Evolutionary conservation across 2,113 vertebrate genomes (phyloP).

Genomic region (Tenebrosternarchus preto): DNA sequence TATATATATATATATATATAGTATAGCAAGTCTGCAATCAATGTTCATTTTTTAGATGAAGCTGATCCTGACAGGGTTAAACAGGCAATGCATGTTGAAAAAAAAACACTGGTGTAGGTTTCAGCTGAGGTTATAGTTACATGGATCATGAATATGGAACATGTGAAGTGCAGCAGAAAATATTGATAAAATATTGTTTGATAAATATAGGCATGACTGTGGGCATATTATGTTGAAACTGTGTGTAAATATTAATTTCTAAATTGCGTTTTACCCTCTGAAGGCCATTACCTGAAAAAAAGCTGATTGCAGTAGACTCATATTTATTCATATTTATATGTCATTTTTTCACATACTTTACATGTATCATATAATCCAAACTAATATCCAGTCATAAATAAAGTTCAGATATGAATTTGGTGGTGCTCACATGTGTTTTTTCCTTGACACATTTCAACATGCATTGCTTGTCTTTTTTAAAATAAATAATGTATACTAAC

Average conservation of each 20-base stretch:
- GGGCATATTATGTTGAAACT: neutral
- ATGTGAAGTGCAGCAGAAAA: neutral
- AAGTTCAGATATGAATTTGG: neutral
- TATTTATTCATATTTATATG: too few relatives aligned
- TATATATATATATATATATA: too few relatives aligned
- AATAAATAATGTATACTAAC: neutral
- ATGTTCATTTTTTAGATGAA: slow-evolving; percentile 7
- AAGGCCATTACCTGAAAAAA: neutral
- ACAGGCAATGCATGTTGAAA: slow-evolving; percentile 61
- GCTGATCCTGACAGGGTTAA: slow-evolving; percentile 54
- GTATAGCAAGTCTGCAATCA: neutral
- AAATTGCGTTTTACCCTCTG: neutral
- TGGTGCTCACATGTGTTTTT: neutral
- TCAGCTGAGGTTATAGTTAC: slow-evolving; percentile 20
- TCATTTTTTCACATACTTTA: neutral
- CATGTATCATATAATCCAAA: too few relatives aligned
- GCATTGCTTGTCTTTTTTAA: neutral
- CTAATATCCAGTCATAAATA: neutral
- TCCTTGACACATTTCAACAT: too few relatives aligned
- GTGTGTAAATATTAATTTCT: neutral
- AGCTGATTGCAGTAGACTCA: neutral
- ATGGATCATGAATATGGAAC: neutral
- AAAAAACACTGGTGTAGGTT: slow-evolving; percentile 51
- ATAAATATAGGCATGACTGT: neutral
- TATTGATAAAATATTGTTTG: neutral